Evolutionary conservation across 1,140 invertebrate species (phyloP).

Genomic region (Trichonephila clavipes): DNA sequence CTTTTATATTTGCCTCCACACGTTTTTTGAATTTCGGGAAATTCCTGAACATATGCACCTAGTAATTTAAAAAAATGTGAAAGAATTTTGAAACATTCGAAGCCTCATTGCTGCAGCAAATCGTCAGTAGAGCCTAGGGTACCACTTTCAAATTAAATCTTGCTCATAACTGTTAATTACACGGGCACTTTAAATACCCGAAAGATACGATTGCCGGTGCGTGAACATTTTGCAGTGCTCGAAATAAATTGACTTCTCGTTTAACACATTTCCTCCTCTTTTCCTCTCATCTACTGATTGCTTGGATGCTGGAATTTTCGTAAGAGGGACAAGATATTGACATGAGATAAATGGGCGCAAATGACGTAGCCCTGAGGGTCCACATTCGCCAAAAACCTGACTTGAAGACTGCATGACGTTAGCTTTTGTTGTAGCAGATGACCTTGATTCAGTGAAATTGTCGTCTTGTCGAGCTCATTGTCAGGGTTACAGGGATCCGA

Average conservation of each 20-base stretch:
- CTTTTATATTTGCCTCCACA: no score
- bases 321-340: conserved; percentile 51
- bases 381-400: conserved; percentile 11
- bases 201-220: neutral
- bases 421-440: conserved; percentile 60
- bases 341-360: conserved; percentile 40
- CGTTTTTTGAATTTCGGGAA: no score
- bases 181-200: neutral
- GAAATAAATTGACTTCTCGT: conserved; percentile 20
- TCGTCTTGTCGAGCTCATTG: conserved; percentile 64
- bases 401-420: conserved; percentile 19
- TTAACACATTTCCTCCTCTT: conserved; percentile 32
- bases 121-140: neutral
- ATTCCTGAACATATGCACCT: no score
- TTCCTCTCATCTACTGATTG: neutral
- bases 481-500: conserved; percentile 44
- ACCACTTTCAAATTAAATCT: neutral
- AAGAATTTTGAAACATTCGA: no score
- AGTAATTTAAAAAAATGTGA: no score
- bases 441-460: conserved; percentile 63
- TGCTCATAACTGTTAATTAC: neutral
- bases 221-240: neutral
- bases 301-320: conserved; percentile 40
- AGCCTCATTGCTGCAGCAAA: neutral
- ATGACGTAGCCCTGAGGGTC: conserved; percentile 4